phyloP scores from a whole-genome alignment of 2,797 vertebrate species.

The Microchirus variegatus region DNA sequence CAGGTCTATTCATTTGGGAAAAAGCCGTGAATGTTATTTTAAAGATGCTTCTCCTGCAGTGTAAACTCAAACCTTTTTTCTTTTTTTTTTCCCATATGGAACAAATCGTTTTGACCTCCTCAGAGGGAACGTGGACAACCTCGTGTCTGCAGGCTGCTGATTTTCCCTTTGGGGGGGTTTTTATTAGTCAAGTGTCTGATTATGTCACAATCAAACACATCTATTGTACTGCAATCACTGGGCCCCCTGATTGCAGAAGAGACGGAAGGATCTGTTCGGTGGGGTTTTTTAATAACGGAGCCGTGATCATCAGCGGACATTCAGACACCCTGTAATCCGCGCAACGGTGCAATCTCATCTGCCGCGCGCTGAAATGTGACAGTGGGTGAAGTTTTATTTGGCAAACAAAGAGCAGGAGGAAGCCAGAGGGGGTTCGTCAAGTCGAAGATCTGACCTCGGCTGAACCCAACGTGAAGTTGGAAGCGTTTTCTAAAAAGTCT shows the following conservation, averaged over 20 bases:
- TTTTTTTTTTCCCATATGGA: slow-evolving; percentile 4
- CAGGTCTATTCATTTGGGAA: background rate
- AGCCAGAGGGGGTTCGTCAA: background rate
- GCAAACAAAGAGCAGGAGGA: slow-evolving; percentile 10
- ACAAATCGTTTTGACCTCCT: slow-evolving; percentile 45
- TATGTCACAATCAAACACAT: slow-evolving; percentile 76
- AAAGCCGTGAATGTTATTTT: background rate
- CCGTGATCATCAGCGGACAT: slow-evolving; percentile 60
- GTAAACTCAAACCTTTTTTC: slow-evolving; percentile 10
- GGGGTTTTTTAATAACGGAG: slow-evolving; percentile 59
- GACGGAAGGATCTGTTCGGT: slow-evolving; percentile 45
- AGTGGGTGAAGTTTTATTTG: slow-evolving; percentile 3
- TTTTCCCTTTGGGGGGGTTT: slow-evolving; percentile 70
- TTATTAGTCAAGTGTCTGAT: slow-evolving; percentile 79
- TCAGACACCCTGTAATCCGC: slow-evolving; percentile 51
- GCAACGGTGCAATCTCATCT: slow-evolving; percentile 5
- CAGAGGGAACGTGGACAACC: slow-evolving; percentile 20
- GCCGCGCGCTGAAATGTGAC: background rate
- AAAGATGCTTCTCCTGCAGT: background rate
- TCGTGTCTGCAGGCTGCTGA: slow-evolving; percentile 61
- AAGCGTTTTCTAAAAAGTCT: no score
- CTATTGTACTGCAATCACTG: slow-evolving; percentile 80
- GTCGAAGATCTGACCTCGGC: slow-evolving; percentile 8
- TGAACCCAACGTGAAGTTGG: background rate
- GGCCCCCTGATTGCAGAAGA: slow-evolving; percentile 74